Percentiles rank a stretch among this genome's conserved stretches.
Evolutionary conservation across 2,888 invertebrate species (phyloP).

Genomic region (Meteorus cinctellus): DNA sequence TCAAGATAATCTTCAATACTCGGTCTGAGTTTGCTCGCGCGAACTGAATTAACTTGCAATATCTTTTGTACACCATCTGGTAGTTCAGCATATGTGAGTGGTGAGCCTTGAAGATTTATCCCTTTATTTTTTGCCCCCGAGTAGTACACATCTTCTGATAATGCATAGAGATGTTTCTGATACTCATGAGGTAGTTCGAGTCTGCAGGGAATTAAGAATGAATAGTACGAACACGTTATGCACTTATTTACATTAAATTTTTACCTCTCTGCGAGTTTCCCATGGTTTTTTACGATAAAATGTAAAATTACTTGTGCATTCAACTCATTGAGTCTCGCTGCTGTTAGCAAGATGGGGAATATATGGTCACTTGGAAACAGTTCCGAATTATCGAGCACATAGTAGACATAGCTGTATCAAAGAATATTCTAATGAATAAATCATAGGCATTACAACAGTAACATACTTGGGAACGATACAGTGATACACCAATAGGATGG

Average conservation of each 20-base stretch:
- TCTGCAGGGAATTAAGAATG: neutral
- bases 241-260: neutral
- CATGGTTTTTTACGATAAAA: conserved; percentile 33
- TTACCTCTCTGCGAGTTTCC: conserved; percentile 26
- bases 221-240: neutral
- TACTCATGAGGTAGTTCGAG: conserved; percentile 23
- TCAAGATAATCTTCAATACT: conserved; percentile 31
- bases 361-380: conserved; percentile 27
- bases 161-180: conserved; percentile 33
- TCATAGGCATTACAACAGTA: neutral
- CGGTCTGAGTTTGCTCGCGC: conserved; percentile 17
- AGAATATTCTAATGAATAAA: conserved; percentile 5
- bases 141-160: conserved; percentile 23
- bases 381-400: conserved; percentile 19
- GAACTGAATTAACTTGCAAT: conserved; percentile 16
- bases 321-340: conserved; percentile 26
- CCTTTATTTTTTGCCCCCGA: neutral
- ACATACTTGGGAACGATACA: too few species aligned
- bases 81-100: conserved; percentile 7
- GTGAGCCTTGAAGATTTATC: neutral
- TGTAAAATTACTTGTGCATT: conserved; percentile 26
- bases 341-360: conserved; percentile 28
- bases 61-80: conserved; percentile 23
- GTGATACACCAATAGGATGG: too few species aligned
- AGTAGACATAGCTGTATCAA: conserved; percentile 29